Conservation (phyloP, 2,888 invertebrate genomes). For the Orthosia gothica region DNA sequence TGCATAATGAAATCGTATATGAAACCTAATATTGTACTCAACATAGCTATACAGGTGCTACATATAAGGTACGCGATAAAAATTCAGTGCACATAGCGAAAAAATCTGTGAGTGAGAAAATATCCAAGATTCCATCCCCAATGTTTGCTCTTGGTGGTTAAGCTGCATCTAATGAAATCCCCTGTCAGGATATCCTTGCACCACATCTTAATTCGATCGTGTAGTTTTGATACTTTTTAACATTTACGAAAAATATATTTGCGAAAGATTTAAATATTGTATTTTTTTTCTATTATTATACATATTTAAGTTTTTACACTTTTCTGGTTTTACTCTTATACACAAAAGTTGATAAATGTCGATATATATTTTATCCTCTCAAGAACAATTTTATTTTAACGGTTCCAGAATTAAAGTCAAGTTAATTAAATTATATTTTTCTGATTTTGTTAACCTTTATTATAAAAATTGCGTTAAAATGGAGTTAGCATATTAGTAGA, state of each 20-base stretch:
- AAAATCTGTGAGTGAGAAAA: slow-evolving; percentile 86
- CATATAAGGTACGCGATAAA: slow-evolving; percentile 76
- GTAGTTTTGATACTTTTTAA: slow-evolving; percentile 74
- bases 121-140: slow-evolving; percentile 87
- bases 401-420: too few species aligned
- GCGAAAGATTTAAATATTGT: background rate
- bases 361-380: background rate
- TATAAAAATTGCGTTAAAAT: too few species aligned
- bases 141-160: slow-evolving; percentile 89
- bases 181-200: slow-evolving; percentile 89
- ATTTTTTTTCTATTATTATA: too few species aligned
- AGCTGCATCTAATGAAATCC: slow-evolving; percentile 92
- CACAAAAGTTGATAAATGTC: background rate
- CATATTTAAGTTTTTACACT: background rate
- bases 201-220: slow-evolving; percentile 74
- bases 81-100: slow-evolving; percentile 83
- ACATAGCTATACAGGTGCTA: slow-evolving; percentile 61
- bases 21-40: slow-evolving; percentile 56
- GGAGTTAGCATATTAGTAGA: too few species aligned
- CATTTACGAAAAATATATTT: background rate
- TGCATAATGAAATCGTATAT: slow-evolving; percentile 51
- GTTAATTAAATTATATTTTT: too few species aligned
- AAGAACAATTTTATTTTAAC: background rate
- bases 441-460: too few species aligned
- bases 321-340: background rate